phyloP scores from a whole-genome alignment of 2,113 vertebrate genomes.

The Rhinoderma darwinii region DNA sequence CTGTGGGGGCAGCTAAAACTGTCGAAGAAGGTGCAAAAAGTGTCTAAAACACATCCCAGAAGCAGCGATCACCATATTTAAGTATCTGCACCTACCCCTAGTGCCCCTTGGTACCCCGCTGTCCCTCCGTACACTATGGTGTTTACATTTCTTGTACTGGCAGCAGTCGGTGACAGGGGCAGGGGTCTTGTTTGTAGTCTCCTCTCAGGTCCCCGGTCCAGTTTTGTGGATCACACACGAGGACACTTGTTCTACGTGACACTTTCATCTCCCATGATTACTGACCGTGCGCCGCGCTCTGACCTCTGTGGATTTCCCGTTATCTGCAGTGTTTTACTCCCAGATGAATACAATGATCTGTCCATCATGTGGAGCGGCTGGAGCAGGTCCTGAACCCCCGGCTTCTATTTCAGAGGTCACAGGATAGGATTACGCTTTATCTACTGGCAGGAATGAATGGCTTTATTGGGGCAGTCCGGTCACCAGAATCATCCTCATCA shows the following conservation, averaged over 20 bases:
- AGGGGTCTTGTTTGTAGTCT: too few relatives aligned
- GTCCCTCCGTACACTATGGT: too few relatives aligned
- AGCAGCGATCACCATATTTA: too few relatives aligned
- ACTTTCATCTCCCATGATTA: not conserved
- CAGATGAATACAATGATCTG: not conserved
- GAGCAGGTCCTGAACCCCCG: not conserved
- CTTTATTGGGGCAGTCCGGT: not conserved
- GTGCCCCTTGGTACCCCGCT: too few relatives aligned
- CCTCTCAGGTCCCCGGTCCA: not conserved
- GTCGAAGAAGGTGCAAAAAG: too few relatives aligned
- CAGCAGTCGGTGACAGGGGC: too few relatives aligned
- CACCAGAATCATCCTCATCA: too few relatives aligned
- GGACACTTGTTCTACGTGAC: not conserved
- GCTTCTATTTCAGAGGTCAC: slow-evolving; percentile 39
- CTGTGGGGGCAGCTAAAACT: too few relatives aligned
- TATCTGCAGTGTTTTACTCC: not conserved
- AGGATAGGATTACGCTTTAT: not conserved
- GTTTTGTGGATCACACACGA: not conserved
- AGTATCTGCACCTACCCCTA: too few relatives aligned
- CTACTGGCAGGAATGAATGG: not conserved
- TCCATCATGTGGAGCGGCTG: not conserved
- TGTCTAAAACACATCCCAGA: too few relatives aligned
- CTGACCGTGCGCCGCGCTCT: too few relatives aligned
- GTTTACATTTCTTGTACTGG: too few relatives aligned
- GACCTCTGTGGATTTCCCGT: not conserved